Evolutionary conservation across 2,888 invertebrate species (phyloP), one percentile per base, ranked within the genome.

Genomic region (Ophioninae sp.): DNA sequence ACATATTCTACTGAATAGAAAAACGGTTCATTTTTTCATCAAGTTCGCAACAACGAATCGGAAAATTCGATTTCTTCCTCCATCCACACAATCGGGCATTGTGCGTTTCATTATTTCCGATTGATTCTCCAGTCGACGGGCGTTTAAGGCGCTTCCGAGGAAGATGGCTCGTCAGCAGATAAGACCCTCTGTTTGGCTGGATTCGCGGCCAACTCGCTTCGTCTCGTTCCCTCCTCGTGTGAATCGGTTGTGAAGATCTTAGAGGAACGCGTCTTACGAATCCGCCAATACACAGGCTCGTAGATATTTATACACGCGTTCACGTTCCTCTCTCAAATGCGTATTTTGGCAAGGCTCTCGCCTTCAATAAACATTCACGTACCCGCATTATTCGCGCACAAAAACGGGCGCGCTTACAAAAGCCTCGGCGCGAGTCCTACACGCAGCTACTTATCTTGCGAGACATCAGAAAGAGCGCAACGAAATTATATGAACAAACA

Each of bases 271-370:
- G 67, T 10, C 44, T 17, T 58, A 58, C 44, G 67, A 63, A 41
- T 73, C 23, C 30, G 59, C 63, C 63, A 74, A 44, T 74, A 63
- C 59, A 73, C 58, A 56, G 30, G 9, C 64, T 10, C 61, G 41
- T 23, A 67, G 58, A 76, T 59, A 67, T 58, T 51, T 76, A 23
- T 76, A 76, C 41, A 17, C 76, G 74, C 68, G 30, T 51, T 51
- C 51, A 13, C 51, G 51, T 51, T 51, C 51, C 13, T 22, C 63
- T 63, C 74, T 69, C 74, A 9, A 17, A 63, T 74, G 82, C 77
- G 73, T 77, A 82, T 82, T 82, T 82, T 82, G 82, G 82, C 82
- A 82, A 73, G 56, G 73, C 5, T 41, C 22, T 61, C 64, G 68
- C 68, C 51, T 81, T 73, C 59, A 51, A 51, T 51, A 67, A 81